These are phyloP conservation scores for Orthonevra nobilis DNA, from an alignment of 2,888 invertebrate species.

Conservation along the genomic window DNA sequence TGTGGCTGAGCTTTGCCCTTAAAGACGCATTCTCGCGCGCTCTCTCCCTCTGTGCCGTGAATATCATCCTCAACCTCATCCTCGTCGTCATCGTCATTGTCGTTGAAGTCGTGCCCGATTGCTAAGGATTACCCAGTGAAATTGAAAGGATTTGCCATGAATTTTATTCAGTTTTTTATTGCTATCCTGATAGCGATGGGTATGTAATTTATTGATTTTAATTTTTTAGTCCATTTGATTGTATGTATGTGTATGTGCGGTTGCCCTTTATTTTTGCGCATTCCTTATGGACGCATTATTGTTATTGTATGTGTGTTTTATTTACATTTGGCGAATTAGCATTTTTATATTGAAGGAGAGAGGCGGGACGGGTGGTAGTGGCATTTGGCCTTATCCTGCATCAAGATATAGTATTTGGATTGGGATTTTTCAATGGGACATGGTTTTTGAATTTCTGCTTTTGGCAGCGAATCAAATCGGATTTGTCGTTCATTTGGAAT, in stretches of 20 bases:
- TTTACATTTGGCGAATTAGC: constrained; percentile 64
- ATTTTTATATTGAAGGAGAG: constrained; percentile 41
- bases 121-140: constrained; percentile 73
- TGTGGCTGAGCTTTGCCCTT: background rate
- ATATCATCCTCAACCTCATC: no score
- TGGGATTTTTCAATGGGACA: constrained; percentile 23
- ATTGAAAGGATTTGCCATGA: constrained; percentile 76
- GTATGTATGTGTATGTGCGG: constrained; percentile 1
- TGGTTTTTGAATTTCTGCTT: constrained; percentile 25
- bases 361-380: background rate
- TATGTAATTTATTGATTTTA: constrained; percentile 72
- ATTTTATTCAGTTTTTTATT: constrained; percentile 73
- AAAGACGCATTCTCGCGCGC: background rate
- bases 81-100: constrained; percentile 16
- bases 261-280: constrained; percentile 12
- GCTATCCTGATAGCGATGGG: constrained; percentile 72
- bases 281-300: constrained; percentile 48
- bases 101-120: constrained; percentile 70
- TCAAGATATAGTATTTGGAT: constrained; percentile 43
- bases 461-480: constrained; percentile 68
- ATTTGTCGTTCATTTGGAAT: constrained; percentile 67
- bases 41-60: background rate
- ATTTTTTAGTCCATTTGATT: constrained; percentile 58
- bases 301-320: constrained; percentile 57
- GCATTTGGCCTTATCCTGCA: constrained; percentile 47